phyloP scores from a whole-genome alignment of 2,113 vertebrate species.

The Ibidorhyncha struthersii region DNA sequence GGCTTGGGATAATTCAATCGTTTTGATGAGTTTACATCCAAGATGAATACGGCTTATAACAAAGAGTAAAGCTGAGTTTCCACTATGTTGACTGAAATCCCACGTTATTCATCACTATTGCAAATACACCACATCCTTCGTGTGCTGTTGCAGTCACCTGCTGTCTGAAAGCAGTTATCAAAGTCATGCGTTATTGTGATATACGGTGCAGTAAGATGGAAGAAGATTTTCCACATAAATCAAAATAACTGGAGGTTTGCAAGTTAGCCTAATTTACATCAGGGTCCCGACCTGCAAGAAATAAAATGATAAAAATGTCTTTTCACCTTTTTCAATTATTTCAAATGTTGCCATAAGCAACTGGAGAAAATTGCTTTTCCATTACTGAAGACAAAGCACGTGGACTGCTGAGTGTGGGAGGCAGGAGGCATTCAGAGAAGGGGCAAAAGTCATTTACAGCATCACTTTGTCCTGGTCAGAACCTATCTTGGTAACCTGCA shows the following conservation, averaged over 20 bases:
- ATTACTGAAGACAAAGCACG: not conserved
- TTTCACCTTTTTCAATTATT: conserved; percentile 3
- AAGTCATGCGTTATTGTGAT: not conserved
- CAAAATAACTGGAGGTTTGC: conserved; percentile 4
- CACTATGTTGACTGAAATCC: not conserved
- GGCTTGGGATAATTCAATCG: not conserved
- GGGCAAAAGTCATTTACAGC: not conserved
- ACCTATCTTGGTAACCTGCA: not conserved
- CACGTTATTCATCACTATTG: not conserved
- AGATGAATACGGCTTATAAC: not conserved
- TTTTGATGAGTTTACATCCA: not conserved
- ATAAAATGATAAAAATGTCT: conserved; percentile 11
- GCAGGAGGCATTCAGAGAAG: not conserved
- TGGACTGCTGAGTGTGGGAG: not conserved
- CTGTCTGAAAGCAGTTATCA: not conserved
- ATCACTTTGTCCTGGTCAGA: not conserved
- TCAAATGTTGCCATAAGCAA: not conserved
- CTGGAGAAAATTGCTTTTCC: not conserved
- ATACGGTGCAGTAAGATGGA: not conserved
- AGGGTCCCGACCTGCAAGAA: not conserved
- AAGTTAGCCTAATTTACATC: not conserved
- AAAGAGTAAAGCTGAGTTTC: not conserved
- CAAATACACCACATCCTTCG: not conserved
- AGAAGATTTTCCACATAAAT: conserved; percentile 32
- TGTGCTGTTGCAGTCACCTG: not conserved